Base-by-base conservation (phyloP, 2,888 invertebrate species). In the Fragum fragum region DNA sequence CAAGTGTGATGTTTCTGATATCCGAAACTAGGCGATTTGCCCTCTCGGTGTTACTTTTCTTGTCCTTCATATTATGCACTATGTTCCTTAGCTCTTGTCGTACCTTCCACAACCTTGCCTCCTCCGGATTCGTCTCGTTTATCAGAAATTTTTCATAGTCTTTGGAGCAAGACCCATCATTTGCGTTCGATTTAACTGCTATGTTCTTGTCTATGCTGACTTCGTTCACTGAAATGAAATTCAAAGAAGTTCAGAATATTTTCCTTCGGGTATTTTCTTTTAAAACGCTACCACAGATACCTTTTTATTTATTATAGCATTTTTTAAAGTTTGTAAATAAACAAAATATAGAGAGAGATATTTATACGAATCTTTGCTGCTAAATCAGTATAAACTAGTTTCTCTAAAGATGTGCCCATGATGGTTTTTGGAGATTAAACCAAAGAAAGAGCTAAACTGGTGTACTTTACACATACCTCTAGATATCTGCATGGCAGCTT, bases 11-110 rank as follows among this genome's bases (percentile, higher is more conserved):
- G 1, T 23, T 11, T 3, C 26, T n/a, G 3, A 57, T 26, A 7
- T 57, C 57, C 3, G 7, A 7, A 5, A 57, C 6, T 7, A 57
- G 11, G n/a, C 14, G 9, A 2, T 26, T 57, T 57, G 2, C 57
- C 14, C 23, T 57, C 23, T 57, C 57, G 2, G 57, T 57, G 9
- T 7, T 57, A 5, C 2, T 21, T 14, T 57, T 26, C n/a, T 57
- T 57, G 28, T 57, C 26, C n/a, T 57, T 57, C 57, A 57, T 57
- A 26, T 57, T 57, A 57, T 57, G 28, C 23, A 57, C 26, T 18
- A 21, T 26, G 14, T 57, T 57, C 23, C 57, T 9, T n/a, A 57
- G 14, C 23, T 57, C 57, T 7, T 57, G 21, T 26, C 57, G 57
- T 1, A 57, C 2, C 14, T 11, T 23, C 57, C 26, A 26, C 23